These are phyloP conservation scores for Macropis europaea DNA, from an alignment of 2,888 invertebrate species.

Conservation along the genomic window DNA sequence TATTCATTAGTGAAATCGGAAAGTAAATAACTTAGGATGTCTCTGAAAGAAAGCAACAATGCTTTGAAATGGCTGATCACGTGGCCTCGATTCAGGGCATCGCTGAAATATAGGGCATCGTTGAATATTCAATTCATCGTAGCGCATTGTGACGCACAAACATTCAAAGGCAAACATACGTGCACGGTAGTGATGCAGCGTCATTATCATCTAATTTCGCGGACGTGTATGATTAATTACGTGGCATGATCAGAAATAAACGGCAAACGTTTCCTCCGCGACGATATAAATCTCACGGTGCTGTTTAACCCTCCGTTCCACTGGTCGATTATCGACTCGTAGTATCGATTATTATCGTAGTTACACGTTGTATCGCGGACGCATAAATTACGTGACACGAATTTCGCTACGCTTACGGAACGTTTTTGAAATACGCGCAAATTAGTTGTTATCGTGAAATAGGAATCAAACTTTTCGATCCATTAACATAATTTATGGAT, in stretches of 20 bases:
- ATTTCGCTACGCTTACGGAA: not conserved
- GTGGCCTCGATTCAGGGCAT: not conserved
- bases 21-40: too few relatives aligned
- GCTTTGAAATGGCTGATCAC: not conserved
- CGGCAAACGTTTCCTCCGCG: not conserved
- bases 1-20: too few relatives aligned
- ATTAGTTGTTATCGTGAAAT: constrained; percentile 21
- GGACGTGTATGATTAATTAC: constrained; percentile 1
- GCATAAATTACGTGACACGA: constrained; percentile 14
- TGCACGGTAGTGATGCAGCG: not conserved
- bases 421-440: constrained; percentile 20
- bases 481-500: constrained; percentile 16
- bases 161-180: constrained; percentile 10
- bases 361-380: not conserved
- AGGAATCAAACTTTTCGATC: not conserved
- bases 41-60: too few relatives aligned
- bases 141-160: not conserved
- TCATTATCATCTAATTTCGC: constrained; percentile 26
- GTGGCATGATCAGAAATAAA: not conserved
- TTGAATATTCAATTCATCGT: not conserved
- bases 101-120: not conserved
- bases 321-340: constrained; percentile 12
- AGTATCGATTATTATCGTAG: not conserved
- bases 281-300: not conserved
- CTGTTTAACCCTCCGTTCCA: not conserved